Conservation (phyloP, 1,140 invertebrate genomes). For the Frieseomelitta varia region DNA sequence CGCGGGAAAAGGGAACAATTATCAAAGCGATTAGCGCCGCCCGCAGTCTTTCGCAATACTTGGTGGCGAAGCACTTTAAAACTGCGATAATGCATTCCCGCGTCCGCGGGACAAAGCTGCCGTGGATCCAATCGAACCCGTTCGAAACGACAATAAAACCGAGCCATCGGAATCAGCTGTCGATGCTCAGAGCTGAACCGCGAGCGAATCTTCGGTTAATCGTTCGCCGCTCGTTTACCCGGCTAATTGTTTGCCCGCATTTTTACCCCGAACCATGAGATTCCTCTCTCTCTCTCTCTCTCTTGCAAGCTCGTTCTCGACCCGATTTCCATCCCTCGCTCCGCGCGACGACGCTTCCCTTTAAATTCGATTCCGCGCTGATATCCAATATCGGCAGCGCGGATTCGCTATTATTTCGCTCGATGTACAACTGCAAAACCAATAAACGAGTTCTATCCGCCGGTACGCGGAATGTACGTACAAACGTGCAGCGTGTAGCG, state of each 20-base stretch:
- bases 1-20: neutral
- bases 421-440: conserved; percentile 49
- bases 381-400: conserved; percentile 60
- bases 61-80: neutral
- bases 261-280: conserved; percentile 41
- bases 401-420: conserved; percentile 57
- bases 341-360: neutral
- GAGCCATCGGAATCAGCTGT: conserved; percentile 7
- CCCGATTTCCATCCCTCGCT: conserved; percentile 19
- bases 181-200: neutral
- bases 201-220: conserved; percentile 58
- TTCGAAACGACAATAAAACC: conserved; percentile 35
- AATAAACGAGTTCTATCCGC: conserved; percentile 40
- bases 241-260: conserved; percentile 56
- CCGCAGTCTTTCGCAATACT: neutral
- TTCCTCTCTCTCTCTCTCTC: conserved; percentile 36
- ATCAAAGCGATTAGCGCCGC: neutral
- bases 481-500: conserved; percentile 24
- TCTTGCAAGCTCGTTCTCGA: conserved; percentile 43
- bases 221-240: conserved; percentile 52
- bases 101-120: neutral
- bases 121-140: neutral
- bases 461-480: neutral
- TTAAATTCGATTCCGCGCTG: conserved; percentile 41
- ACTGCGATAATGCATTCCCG: neutral